Evolutionary conservation across 1,140 invertebrate species (phyloP), one percentile per base, ranked within the genome.

Genomic region (Pogonomyrmex californicus): DNA sequence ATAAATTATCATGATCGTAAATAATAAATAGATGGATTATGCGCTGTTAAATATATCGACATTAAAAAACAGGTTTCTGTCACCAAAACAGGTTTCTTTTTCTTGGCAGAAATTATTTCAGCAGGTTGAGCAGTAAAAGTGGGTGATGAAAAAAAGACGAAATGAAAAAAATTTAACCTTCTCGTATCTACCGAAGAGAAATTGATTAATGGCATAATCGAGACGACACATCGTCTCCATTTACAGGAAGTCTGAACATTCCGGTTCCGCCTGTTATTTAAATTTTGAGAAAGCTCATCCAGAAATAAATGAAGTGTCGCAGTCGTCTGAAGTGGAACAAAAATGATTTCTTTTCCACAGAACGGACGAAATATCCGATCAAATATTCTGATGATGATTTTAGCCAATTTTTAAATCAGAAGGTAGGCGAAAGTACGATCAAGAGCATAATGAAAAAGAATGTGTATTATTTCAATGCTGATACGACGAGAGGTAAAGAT

Each of bases 161-260:
- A 38, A 65, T 47, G 9, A 47, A 56, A 76, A 38, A 6, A 4
- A 2, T 73, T 75, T 65, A 36, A 77, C 36, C 56, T 81, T 60
- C n/a, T 73, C 23, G 33, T 44, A 10, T 51, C 47, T 17, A 56
- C 5, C 14, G 1, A 38, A 6, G 44, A 86, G 63, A 86, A 68
- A 79, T 87, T 73, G 87, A 87, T 88, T 71, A 68, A 86, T 62
- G 17, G 63, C 17, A 44, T 14, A 60, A 86, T 47, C 4, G n/a
- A 44, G 56, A 0, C 17, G 30, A 54, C 17, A 17, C 2, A 4
- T 33, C 51, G 10, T 60, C 54, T 44, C 41, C 51, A n/a, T 30
- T 70, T 33, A 33, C 10, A 38, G 14, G 36, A 79, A 79, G 44
- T 6, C 23, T 3, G 6, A 68, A 79, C 9, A 68, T 66, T 51